Conservation (phyloP, 2,888 invertebrate genomes). For the Ametastegia equiseti region DNA sequence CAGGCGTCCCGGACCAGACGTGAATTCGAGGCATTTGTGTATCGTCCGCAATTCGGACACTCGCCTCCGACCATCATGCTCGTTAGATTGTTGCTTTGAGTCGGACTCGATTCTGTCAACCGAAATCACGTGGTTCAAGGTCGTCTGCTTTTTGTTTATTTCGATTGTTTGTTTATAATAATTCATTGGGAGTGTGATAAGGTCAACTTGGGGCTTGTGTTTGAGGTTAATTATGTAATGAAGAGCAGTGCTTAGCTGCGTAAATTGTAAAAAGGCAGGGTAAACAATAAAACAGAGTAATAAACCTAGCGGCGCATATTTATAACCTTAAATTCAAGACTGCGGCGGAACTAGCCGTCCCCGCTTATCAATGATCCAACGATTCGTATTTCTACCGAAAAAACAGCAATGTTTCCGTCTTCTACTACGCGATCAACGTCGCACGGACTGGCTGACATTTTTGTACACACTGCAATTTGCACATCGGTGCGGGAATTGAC, state of each 20-base stretch:
- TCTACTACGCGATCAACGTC: neutral
- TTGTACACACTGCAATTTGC: conserved; percentile 5
- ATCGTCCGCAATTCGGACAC: conserved; percentile 81
- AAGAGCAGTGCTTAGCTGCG: neutral
- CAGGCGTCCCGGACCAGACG: conserved; percentile 85
- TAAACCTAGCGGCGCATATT: neutral
- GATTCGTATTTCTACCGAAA: neutral
- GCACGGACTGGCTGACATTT: conserved; percentile 12
- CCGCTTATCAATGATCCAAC: no score
- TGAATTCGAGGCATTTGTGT: conserved; percentile 79
- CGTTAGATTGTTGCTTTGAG: no score
- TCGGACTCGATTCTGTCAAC: no score
- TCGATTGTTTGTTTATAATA: neutral
- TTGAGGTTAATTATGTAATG: neutral
- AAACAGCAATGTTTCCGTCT: neutral
- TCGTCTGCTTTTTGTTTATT: no score
- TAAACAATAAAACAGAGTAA: neutral
- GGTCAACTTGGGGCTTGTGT: neutral
- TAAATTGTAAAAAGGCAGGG: neutral
- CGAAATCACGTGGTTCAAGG: no score
- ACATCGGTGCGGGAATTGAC: neutral
- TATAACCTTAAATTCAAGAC: neutral
- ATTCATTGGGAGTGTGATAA: neutral
- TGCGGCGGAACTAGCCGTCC: neutral
- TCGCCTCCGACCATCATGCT: conserved; percentile 64